phyloP scores from a whole-genome alignment of 2,113 vertebrate genomes.

The Pimephales promelas region DNA sequence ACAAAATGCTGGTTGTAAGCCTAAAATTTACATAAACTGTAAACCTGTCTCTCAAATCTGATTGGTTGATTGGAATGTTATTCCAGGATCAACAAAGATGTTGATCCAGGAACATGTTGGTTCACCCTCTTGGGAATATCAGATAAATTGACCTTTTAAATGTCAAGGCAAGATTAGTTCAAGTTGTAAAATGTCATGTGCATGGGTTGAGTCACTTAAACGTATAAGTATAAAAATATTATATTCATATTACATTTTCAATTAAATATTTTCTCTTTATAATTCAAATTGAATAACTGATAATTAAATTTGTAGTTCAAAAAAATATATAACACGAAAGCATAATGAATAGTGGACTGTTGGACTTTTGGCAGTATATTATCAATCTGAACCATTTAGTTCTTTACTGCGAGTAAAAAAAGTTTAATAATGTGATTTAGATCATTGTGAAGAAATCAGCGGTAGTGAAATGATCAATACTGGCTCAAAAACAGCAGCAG shows the following conservation, averaged over 20 bases:
- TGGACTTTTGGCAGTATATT: not conserved
- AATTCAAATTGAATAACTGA: no score
- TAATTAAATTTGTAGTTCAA: not conserved
- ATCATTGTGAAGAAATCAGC: constrained; percentile 24
- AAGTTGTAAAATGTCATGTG: not conserved
- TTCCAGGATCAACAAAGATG: no score
- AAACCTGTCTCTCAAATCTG: no score
- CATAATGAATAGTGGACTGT: not conserved
- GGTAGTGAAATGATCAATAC: constrained; percentile 3
- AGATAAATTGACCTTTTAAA: not conserved
- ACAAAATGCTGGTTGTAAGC: no score
- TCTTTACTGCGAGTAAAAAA: not conserved
- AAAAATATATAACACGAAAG: not conserved
- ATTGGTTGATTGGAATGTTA: no score
- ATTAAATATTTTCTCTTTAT: not conserved
- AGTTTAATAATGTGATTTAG: constrained; percentile 6
- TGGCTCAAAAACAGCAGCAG: constrained; percentile 34
- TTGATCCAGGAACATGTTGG: no score
- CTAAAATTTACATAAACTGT: no score
- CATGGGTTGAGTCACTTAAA: not conserved
- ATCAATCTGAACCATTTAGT: not conserved
- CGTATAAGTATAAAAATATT: no score
- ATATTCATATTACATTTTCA: not conserved
- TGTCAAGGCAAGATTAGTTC: not conserved
- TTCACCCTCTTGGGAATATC: not conserved